Evolutionary conservation across 2,113 vertebrate genomes (phyloP), one percentile per base, ranked within the genome.

Genomic region (Mus musculus): DNA sequence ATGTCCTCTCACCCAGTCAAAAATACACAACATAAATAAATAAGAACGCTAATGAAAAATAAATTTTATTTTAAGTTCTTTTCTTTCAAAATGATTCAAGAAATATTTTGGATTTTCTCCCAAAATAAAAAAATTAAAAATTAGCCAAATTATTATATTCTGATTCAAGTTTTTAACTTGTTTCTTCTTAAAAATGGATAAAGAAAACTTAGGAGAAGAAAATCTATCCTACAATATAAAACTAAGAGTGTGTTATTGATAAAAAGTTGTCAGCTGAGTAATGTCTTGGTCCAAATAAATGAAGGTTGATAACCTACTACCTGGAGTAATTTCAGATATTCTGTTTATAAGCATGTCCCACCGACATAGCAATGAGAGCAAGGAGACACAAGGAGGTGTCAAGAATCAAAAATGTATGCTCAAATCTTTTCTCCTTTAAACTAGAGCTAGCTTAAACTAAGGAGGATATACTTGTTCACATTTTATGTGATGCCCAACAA

Each of bases 161-260:
- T 65, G 33, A 14, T 69, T 19, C 69, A 85, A 39, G 73, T 90
- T 94, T 95, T 97, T 59, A 91, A 73, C 22, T 22, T 92, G 46
- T 30, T 95, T 63, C 8, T 30, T 19, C 84, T 76, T 85, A 7
- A 24, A 56, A 91, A 84, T 59, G 14, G 88, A 82, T 77, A 36
- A 86, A 94, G 52, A 95, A 95, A 85, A 49, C 26, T 46, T 33
- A 84, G 42, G 36, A 75, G 5, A 77, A 84, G 24, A 22, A 75
- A 30, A 54, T 26, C 6, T 72, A 91, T 5, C 52, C 90, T 78
- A 56, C 1, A 61, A 67, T 36, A 9, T 61, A 69, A 89, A 94
- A 86, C 4, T 59, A 69, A 77, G 14, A 78, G 3, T 33, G 5
- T 54, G 16, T 72, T 89, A 72, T 52, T 13, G 59, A 85, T 13